phyloP scores from a whole-genome alignment of 1,140 invertebrate genomes.

The Drosophila grimshawi region DNA sequence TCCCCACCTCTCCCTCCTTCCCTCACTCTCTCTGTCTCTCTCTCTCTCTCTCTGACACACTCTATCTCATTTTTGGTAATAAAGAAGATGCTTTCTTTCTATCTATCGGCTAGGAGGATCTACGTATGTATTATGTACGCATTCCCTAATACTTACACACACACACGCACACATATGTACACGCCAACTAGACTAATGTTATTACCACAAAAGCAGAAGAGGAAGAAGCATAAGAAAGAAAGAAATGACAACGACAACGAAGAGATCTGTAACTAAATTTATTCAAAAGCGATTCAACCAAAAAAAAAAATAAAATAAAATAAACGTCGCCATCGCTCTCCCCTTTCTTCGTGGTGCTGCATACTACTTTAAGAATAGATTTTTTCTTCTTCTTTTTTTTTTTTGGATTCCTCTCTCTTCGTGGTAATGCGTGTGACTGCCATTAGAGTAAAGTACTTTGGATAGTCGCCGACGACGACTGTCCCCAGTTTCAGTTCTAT shows the following conservation, averaged over 20 bases:
- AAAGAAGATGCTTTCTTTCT: slow-evolving; percentile 79
- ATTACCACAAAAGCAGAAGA: slow-evolving; percentile 68
- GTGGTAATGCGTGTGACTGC: slow-evolving; percentile 73
- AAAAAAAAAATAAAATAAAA: not conserved
- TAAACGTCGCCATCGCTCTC: slow-evolving; percentile 64
- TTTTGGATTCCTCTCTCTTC: slow-evolving; percentile 36
- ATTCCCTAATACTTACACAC: slow-evolving; percentile 20
- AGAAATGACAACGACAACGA: slow-evolving; percentile 56
- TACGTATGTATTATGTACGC: slow-evolving; percentile 50
- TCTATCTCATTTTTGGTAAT: slow-evolving; percentile 21
- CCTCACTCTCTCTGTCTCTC: too few species aligned
- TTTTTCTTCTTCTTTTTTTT: not conserved
- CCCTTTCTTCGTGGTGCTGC: slow-evolving; percentile 68
- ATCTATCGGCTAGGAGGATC: slow-evolving; percentile 75
- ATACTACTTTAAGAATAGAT: slow-evolving; percentile 54
- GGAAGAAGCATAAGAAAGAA: slow-evolving; percentile 44
- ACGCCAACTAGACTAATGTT: slow-evolving; percentile 75
- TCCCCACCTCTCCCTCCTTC: slow-evolving; percentile 1
- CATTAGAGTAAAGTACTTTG: slow-evolving; percentile 79
- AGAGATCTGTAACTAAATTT: slow-evolving; percentile 80
- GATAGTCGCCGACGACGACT: slow-evolving; percentile 43
- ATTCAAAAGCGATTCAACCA: slow-evolving; percentile 74
- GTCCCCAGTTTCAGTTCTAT: not conserved
- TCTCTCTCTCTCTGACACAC: slow-evolving; percentile 6
- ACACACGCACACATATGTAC: not conserved